Evolutionary conservation across 2,888 invertebrate species (phyloP).

Genomic region (Tenthredo mesomela): DNA sequence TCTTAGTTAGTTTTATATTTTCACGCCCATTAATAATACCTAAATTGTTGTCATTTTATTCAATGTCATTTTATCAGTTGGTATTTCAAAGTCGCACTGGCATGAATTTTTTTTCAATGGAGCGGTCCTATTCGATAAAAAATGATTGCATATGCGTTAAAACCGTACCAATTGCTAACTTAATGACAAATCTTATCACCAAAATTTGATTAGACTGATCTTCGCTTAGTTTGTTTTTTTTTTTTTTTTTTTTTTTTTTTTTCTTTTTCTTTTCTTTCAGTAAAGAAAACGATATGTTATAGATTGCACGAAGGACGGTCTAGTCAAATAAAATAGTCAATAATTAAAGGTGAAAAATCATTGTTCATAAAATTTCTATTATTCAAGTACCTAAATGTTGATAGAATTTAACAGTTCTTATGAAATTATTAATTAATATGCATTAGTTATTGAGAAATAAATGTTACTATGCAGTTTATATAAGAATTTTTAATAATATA

Average conservation of each 20-base stretch:
- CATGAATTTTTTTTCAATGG: conserved; percentile 62
- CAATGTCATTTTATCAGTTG: conserved; percentile 41
- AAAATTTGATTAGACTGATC: conserved; percentile 31
- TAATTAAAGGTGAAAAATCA: conserved; percentile 50
- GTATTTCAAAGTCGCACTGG: conserved; percentile 43
- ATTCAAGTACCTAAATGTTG: conserved; percentile 66
- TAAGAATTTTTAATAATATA: conserved; percentile 65
- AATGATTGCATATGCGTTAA: conserved; percentile 47
- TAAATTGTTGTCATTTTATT: conserved; percentile 16
- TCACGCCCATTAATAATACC: not conserved
- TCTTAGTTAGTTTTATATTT: conserved; percentile 24
- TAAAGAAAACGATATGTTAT: not conserved
- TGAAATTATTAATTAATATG: conserved; percentile 63
- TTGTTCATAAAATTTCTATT: conserved; percentile 60
- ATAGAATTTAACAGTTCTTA: conserved; percentile 63
- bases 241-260: not conserved
- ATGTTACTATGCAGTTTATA: conserved; percentile 70
- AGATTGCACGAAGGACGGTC: conserved; percentile 28
- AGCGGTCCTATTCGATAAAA: conserved; percentile 64
- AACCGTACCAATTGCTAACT: conserved; percentile 43
- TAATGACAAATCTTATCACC: conserved; percentile 22
- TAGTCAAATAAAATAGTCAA: conserved; percentile 36
- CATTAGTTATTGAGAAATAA: conserved; percentile 69
- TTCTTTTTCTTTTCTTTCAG: not conserved
- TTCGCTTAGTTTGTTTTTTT: not conserved